These are phyloP conservation scores for Stichodactyla mertensii DNA, from an alignment of 64 coral and sea anemone genomes.

Conservation along the genomic window DNA sequence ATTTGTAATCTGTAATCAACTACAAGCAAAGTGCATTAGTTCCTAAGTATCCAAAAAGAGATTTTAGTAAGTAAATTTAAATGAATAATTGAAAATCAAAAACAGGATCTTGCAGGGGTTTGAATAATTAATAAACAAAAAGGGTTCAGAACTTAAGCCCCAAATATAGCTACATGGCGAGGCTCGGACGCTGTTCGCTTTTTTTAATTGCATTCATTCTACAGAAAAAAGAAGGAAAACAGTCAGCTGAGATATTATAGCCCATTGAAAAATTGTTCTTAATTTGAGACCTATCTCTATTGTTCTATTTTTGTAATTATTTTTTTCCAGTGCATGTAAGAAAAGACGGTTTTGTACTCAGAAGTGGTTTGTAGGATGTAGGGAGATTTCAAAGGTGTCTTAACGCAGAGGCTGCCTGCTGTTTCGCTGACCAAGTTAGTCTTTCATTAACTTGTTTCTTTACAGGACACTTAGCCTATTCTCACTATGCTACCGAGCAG, in stretches of 20 bases:
- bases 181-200: neutral
- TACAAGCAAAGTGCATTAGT: slow-evolving; percentile 3
- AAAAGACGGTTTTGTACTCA: neutral
- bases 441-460: neutral
- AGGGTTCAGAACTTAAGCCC: neutral
- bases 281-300: neutral
- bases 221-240: neutral
- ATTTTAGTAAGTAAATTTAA: slow-evolving; percentile 8
- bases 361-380: neutral
- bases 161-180: neutral
- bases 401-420: neutral
- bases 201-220: neutral
- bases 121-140: slow-evolving; percentile 19
- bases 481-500: neutral
- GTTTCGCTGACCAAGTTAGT: neutral
- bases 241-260: neutral
- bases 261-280: neutral
- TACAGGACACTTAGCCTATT: neutral
- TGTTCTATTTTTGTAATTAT: neutral
- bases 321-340: neutral
- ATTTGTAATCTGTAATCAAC: slow-evolving; percentile 15
- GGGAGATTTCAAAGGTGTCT: neutral
- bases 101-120: slow-evolving; percentile 8
- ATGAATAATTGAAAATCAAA: slow-evolving; percentile 21
- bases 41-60: slow-evolving; percentile 18